phyloP scores from a whole-genome alignment of 2,797 vertebrate genomes.

The Platyrinchus mystaceus region DNA sequence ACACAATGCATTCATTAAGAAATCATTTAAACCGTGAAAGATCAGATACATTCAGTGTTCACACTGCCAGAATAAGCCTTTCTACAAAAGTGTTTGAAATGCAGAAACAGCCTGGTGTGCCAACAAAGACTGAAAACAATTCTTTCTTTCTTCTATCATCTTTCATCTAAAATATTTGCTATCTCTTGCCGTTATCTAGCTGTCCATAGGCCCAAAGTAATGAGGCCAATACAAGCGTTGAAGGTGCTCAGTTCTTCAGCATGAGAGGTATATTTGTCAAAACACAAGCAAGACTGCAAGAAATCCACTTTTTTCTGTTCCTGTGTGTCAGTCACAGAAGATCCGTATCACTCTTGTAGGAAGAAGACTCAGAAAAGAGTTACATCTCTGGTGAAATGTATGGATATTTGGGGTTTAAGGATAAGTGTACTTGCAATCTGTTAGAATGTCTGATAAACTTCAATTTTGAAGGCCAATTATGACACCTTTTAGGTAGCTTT shows the following conservation, averaged over 20 bases:
- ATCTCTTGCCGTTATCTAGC: background rate
- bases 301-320: background rate
- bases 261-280: background rate
- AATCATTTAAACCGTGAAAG: background rate
- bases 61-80: background rate
- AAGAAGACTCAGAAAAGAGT: background rate
- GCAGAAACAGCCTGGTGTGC: background rate
- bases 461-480: conserved; percentile 8
- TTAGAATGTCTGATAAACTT: background rate
- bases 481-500: conserved; percentile 36
- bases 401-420: background rate
- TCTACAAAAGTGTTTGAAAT: background rate
- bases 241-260: background rate
- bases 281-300: background rate
- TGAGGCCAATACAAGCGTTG: background rate
- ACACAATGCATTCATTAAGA: background rate
- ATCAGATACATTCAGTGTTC: background rate
- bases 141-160: background rate
- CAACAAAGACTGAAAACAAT: background rate
- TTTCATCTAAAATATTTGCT: background rate
- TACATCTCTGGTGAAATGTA: background rate
- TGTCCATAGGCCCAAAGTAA: background rate
- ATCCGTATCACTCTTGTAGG: background rate
- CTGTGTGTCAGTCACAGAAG: background rate
- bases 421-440: background rate